Conservation (phyloP, 2,113 vertebrate species). For the Thalassarche chlororhynchos region DNA sequence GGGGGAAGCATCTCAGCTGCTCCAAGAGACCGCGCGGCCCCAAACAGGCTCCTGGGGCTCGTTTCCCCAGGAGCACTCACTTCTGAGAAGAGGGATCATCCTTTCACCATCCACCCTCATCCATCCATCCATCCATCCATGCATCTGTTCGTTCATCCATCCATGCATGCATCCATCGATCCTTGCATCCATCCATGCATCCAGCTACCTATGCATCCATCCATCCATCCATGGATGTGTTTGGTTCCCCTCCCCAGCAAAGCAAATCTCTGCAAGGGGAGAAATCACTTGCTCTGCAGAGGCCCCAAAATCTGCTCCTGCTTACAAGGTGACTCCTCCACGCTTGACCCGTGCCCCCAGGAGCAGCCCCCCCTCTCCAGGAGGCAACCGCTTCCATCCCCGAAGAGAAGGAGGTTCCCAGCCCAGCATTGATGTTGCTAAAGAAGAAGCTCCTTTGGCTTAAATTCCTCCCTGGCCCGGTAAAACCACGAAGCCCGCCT, state of each 20-base stretch:
- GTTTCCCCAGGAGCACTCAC: neutral
- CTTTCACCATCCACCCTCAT: neutral
- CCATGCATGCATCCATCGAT: no score
- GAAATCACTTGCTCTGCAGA: neutral
- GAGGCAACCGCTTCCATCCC: neutral
- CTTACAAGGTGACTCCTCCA: neutral
- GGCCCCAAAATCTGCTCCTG: neutral
- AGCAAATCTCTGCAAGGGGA: neutral
- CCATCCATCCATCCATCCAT: no score
- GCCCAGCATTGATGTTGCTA: neutral
- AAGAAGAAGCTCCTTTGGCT: neutral
- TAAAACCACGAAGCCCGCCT: neutral
- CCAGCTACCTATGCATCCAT: neutral
- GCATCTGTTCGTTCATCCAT: no score
- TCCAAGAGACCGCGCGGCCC: neutral
- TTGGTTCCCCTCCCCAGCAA: neutral
- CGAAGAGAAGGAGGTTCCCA: neutral
- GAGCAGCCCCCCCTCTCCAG: neutral
- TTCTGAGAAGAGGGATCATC: neutral
- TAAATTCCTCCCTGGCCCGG: neutral
- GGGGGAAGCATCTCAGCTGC: neutral
- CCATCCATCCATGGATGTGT: no score
- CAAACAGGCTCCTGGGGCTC: neutral
- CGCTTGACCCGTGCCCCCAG: accelerated
- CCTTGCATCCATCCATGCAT: neutral